A percentile compares a stretch with the other conserved stretches of the same genome.
These are phyloP conservation scores for Parus major DNA, from an alignment of 2,113 vertebrate species.

Conservation along the genomic window DNA sequence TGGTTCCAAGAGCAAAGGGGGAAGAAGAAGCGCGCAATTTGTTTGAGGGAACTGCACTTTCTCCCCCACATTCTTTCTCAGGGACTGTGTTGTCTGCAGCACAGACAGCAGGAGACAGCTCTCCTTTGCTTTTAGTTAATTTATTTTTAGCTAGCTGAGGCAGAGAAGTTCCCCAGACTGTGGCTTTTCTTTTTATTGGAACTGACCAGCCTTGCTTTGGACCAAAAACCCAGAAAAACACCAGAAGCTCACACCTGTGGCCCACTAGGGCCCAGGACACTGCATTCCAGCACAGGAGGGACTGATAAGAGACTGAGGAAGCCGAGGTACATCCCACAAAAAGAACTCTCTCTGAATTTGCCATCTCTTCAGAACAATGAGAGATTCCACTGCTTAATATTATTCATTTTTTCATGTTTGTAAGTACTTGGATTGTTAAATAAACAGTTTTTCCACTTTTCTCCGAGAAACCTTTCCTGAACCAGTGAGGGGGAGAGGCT, in stretches of 20 bases:
- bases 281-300: too few relatives aligned
- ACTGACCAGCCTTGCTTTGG: neutral
- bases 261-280: accelerated
- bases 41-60: neutral
- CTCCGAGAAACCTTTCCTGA: neutral
- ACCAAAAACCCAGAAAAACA: neutral
- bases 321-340: neutral
- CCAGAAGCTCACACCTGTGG: neutral
- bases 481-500: accelerated
- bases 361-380: neutral
- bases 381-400: neutral
- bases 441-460: neutral
- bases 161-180: neutral
- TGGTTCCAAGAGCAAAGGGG: neutral
- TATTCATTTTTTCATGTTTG: neutral
- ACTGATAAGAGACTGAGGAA: neutral
- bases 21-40: accelerated
- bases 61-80: neutral
- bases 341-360: neutral
- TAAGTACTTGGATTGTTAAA: neutral
- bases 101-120: neutral
- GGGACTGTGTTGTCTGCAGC: neutral
- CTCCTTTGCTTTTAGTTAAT: neutral
- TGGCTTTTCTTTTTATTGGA: neutral
- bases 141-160: neutral